These are phyloP conservation scores for Zenarchopterus dispar DNA, from an alignment of 2,797 vertebrate species.

Conservation along the genomic window DNA sequence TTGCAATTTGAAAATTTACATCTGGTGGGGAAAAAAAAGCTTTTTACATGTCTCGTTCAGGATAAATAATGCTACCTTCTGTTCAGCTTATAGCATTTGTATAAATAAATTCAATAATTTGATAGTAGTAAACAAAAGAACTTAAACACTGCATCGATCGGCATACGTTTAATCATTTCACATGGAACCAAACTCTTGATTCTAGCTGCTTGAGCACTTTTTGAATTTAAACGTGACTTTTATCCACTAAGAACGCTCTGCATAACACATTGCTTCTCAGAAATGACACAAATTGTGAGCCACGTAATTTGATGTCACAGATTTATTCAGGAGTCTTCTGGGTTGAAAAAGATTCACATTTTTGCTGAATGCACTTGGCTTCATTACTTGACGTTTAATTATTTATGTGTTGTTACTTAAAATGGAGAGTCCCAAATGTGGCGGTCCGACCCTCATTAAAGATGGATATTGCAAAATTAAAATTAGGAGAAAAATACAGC, in stretches of 20 bases:
- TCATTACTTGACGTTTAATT: conserved; percentile 43
- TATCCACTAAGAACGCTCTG: background rate
- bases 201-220: too few relatives aligned
- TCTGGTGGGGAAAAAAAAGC: background rate
- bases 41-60: background rate
- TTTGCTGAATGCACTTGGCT: conserved; percentile 6
- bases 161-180: background rate
- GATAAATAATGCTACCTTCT: too few relatives aligned
- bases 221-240: background rate
- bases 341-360: conserved; percentile 13
- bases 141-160: background rate
- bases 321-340: background rate
- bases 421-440: conserved; percentile 27
- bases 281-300: too few relatives aligned
- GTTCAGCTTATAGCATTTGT: too few relatives aligned
- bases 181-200: too few relatives aligned
- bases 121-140: background rate
- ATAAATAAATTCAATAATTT: background rate
- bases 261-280: conserved; percentile 8
- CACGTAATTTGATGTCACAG: background rate
- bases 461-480: conserved; percentile 22
- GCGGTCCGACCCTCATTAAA: conserved; percentile 29
- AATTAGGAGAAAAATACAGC: conserved; percentile 15
- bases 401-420: conserved; percentile 42
- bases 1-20: background rate